Evolutionary conservation across 2,888 invertebrate genomes (phyloP).

Genomic region (Eulithis prunata): DNA sequence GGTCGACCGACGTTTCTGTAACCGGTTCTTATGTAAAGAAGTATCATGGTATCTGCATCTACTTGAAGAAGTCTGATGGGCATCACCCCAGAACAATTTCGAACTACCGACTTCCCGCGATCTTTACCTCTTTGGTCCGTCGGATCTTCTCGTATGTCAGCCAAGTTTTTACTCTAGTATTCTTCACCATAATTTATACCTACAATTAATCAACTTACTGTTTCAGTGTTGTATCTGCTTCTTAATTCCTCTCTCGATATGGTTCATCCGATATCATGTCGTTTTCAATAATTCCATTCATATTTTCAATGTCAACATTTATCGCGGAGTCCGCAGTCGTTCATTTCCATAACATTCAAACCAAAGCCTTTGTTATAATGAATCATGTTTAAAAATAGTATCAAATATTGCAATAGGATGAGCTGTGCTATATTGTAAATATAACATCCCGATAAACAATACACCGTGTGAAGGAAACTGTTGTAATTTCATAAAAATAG

Average conservation of each 20-base stretch:
- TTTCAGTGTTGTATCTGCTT: background rate
- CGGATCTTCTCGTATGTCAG: too few species aligned
- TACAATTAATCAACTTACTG: background rate
- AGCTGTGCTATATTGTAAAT: constrained; percentile 12
- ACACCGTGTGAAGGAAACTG: constrained; percentile 11
- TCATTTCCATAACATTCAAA: constrained; percentile 20
- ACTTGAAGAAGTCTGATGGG: background rate
- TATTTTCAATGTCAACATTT: constrained; percentile 18
- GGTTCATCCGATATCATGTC: background rate
- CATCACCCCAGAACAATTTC: background rate
- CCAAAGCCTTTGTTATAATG: constrained; percentile 21
- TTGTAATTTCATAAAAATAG: constrained; percentile 2
- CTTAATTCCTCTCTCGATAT: background rate
- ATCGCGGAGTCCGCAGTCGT: constrained; percentile 9
- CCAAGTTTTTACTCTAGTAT: background rate
- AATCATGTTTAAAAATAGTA: constrained; percentile 29
- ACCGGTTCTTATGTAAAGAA: too few species aligned
- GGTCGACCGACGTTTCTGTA: too few species aligned
- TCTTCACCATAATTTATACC: too few species aligned
- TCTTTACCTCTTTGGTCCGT: too few species aligned
- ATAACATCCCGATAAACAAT: constrained; percentile 16
- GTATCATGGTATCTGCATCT: background rate
- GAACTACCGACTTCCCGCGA: too few species aligned
- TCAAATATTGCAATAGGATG: constrained; percentile 16
- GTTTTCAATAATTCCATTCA: constrained; percentile 6